Conservation (phyloP, 1,140 invertebrate genomes). For the Pseudobourletiella spinata region DNA sequence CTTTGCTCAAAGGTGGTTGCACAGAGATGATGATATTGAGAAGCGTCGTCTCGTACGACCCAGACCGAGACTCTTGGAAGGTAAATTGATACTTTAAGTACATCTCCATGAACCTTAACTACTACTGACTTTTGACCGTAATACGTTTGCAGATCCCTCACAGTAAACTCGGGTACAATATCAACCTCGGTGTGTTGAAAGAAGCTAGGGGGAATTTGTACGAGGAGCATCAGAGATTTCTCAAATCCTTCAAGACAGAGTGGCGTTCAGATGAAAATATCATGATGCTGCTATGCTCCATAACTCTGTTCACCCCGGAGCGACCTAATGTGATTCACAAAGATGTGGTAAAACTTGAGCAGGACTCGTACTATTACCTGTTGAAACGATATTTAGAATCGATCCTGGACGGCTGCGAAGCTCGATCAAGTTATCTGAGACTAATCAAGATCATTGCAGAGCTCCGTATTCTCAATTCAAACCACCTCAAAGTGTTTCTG, state of each 20-base stretch:
- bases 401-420: constrained; percentile 41
- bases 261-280: constrained; percentile 78
- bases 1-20: constrained; percentile 75
- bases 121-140: no score
- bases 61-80: constrained; percentile 70
- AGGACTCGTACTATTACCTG: constrained; percentile 52
- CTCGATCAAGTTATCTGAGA: constrained; percentile 43
- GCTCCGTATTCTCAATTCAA: constrained; percentile 46
- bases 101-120: not conserved
- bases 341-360: constrained; percentile 76
- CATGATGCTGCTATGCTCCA: constrained; percentile 79
- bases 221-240: constrained; percentile 69
- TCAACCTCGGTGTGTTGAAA: constrained; percentile 76
- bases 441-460: constrained; percentile 46
- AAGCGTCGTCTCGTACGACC: constrained; percentile 78
- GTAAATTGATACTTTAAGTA: constrained; percentile 23
- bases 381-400: constrained; percentile 45
- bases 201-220: constrained; percentile 77
- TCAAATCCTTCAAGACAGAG: constrained; percentile 64
- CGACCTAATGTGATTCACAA: constrained; percentile 67
- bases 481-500: constrained; percentile 46
- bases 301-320: constrained; percentile 76
- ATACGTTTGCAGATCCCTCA: constrained; percentile 57
- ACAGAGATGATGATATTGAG: constrained; percentile 87
- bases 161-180: constrained; percentile 55